A percentile compares a stretch with the other conserved stretches of the same genome.
Conservation (phyloP, 64 coral and sea anemone species). For the Trachythela sp. region DNA sequence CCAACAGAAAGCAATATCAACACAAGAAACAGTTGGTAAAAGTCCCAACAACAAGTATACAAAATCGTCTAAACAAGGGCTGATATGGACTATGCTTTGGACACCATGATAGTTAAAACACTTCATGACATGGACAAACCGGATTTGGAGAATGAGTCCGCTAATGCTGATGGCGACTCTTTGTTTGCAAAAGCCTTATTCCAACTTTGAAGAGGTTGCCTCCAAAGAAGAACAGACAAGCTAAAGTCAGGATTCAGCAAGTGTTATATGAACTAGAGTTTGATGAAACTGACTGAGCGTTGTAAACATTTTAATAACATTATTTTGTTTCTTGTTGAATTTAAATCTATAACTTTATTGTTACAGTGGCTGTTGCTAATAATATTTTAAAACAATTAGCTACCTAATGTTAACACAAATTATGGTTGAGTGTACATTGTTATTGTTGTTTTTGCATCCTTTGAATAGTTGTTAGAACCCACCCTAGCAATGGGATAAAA, state of each 20-base stretch:
- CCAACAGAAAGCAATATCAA: neutral
- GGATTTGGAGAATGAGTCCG: neutral
- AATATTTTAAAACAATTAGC: neutral
- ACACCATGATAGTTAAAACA: neutral
- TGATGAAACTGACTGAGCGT: neutral
- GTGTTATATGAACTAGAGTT: constrained; percentile 14
- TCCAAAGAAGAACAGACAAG: constrained; percentile 1
- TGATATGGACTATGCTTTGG: neutral
- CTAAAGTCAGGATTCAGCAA: constrained; percentile 7
- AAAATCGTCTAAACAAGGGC: neutral
- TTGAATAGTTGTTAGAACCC: constrained; percentile 4
- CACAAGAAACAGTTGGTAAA: neutral
- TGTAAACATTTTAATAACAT: neutral
- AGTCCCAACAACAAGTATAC: neutral
- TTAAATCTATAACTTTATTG: neutral
- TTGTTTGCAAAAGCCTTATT: neutral
- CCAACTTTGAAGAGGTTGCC: neutral
- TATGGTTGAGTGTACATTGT: no score
- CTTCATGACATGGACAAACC: neutral
- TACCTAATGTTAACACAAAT: neutral
- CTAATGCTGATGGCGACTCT: neutral
- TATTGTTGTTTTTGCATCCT: constrained; percentile 2
- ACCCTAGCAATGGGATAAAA: neutral
- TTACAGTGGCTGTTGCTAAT: no score
- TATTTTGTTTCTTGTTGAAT: neutral